Evolutionary conservation across 1,140 invertebrate genomes (phyloP), one percentile per base, ranked within the genome.

Genomic region (Platorchestia sp.): DNA sequence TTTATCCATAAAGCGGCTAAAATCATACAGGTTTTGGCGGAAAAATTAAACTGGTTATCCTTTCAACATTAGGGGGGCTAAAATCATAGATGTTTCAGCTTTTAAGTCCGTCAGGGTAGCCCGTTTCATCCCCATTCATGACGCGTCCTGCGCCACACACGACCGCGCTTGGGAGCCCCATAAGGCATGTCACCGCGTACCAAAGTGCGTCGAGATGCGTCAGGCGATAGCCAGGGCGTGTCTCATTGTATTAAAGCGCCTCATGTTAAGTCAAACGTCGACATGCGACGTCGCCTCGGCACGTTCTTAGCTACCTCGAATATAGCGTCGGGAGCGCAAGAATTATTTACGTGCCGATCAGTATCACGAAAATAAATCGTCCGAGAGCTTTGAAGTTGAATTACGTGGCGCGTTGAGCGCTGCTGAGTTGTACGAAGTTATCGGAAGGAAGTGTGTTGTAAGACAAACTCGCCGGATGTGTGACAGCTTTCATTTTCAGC

Each of bases 171-270:
- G 87, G 87, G 87, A 22, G 5, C 87, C 87, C 3, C 41, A 41
- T 90, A 41, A 90, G 44, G 91, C 91, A 45, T 36, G 91, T 93
- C 91, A 93, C 7, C 91, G 91, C 45, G 44, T 47, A 41, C 40
- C 91, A 45, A 93, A 93, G 43, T 93, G 91, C n/a, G 44, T 10
- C 44, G 19, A 93, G 91, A 93, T 93, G 91, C 44, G 45, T 93
- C 91, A 47, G 43, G 1, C 41, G 91, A 93, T 93, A 44, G 91
- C 40, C 10, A 41, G 36, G 91, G 44, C 5, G 45, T n/a, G 91
- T 93, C 91, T 45, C 91, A 47, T 45, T 27, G 91, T 47, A 44
- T 93, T 93, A 93, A 93, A 93, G 91, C 44, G 91, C 47, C 41
- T 44, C 87, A 44, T 42, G 87, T 89, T 44, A 16, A 89, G 41